Conservation (phyloP, 2,797 vertebrate species). For the Anabas testudineus region DNA sequence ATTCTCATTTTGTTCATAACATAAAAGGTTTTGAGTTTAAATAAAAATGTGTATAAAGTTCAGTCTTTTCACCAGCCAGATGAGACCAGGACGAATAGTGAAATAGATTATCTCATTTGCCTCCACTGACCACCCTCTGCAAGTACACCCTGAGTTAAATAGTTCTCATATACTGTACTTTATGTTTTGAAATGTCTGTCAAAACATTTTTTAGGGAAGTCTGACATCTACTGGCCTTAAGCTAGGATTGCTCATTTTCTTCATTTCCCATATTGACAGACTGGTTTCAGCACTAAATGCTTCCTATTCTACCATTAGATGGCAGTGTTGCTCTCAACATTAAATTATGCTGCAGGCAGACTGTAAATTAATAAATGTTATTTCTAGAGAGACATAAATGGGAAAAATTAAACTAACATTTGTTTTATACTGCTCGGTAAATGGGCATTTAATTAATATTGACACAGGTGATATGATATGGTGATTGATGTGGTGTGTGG, state of each 20-base stretch:
- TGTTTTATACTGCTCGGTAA: too few species aligned
- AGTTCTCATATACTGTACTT: background rate
- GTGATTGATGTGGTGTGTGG: background rate
- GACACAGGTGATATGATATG: too few species aligned
- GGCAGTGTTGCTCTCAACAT: slow-evolving; percentile 7
- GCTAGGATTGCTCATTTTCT: slow-evolving; percentile 12
- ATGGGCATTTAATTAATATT: background rate
- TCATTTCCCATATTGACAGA: too few species aligned
- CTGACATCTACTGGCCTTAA: slow-evolving; percentile 73
- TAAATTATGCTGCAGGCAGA: background rate
- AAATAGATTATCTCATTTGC: slow-evolving; percentile 36
- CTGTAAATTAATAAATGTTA: background rate
- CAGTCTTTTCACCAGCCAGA: slow-evolving; percentile 48
- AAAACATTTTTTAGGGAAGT: slow-evolving; percentile 44
- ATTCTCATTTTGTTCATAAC: background rate
- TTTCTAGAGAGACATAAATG: background rate
- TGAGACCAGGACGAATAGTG: slow-evolving; percentile 61
- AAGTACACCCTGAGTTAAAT: too few species aligned
- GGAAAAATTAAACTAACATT: background rate
- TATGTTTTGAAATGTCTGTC: background rate
- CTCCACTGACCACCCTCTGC: slow-evolving; percentile 41
- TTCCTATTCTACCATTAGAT: slow-evolving; percentile 25
- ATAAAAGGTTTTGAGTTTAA: background rate
- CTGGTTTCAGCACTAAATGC: background rate
- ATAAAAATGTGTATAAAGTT: background rate